Evolutionary conservation across 2,888 invertebrate genomes (phyloP).

Genomic region (Stegana nigrithorax): DNA sequence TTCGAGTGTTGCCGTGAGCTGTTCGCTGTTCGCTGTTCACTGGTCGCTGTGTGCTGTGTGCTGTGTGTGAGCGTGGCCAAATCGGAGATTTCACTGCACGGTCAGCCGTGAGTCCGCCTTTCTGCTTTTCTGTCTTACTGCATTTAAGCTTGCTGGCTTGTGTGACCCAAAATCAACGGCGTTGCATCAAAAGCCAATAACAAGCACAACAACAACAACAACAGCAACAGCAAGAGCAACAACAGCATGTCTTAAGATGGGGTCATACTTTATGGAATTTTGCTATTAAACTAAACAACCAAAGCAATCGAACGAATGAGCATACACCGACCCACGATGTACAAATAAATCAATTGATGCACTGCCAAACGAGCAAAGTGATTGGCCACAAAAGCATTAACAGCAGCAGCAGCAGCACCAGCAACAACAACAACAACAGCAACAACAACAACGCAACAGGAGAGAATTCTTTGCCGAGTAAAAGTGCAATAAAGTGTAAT

Average conservation of each 20-base stretch:
- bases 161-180: constrained; percentile 23
- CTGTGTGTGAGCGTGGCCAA: background rate
- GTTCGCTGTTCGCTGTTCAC: too few relatives aligned
- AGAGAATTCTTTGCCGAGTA: constrained; percentile 51
- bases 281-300: constrained; percentile 18
- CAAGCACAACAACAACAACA: constrained; percentile 9
- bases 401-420: constrained; percentile 37
- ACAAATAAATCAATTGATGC: constrained; percentile 20
- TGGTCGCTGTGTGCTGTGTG: too few relatives aligned
- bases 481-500: constrained; percentile 63
- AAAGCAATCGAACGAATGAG: background rate
- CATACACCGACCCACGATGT: background rate
- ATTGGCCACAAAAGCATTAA: constrained; percentile 27
- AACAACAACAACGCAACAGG: background rate
- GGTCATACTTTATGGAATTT: constrained; percentile 16
- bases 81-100: constrained; percentile 1
- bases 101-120: background rate
- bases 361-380: constrained; percentile 39
- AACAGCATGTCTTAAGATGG: background rate
- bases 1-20: background rate
- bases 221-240: constrained; percentile 1
- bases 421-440: constrained; percentile 24
- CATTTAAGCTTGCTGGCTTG: background rate
- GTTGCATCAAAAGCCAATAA: constrained; percentile 16
- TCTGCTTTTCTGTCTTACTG: background rate